Evolutionary conservation across 2,888 invertebrate genomes (phyloP).

Genomic region (Ormyrus thymus): DNA sequence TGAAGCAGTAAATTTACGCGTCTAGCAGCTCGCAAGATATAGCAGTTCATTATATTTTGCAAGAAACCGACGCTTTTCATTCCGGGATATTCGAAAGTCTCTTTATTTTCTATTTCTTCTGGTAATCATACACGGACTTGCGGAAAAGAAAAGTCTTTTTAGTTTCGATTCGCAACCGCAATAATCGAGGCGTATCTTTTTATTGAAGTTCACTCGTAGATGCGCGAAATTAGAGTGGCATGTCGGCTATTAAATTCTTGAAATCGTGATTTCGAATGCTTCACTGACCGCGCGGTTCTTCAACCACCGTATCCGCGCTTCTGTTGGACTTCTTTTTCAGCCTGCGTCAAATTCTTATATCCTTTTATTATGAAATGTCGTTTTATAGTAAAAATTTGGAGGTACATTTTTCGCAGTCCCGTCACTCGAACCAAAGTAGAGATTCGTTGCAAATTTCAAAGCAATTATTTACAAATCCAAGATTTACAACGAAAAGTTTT

Average conservation of each 20-base stretch:
- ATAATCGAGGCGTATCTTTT: neutral
- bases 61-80: neutral
- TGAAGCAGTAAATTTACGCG: constrained; percentile 11
- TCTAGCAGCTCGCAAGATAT: neutral
- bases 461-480: too few relatives aligned
- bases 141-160: too few relatives aligned
- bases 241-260: neutral
- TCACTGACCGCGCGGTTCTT: constrained; percentile 6
- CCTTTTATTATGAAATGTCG: too few relatives aligned
- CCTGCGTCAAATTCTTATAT: too few relatives aligned
- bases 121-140: neutral
- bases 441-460: too few relatives aligned
- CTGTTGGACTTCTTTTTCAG: too few relatives aligned
- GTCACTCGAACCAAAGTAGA: too few relatives aligned
- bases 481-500: too few relatives aligned
- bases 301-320: neutral
- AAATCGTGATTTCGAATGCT: neutral
- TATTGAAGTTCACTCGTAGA: neutral
- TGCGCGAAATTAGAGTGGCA: too few relatives aligned
- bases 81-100: neutral
- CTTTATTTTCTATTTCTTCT: neutral
- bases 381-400: too few relatives aligned
- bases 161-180: too few relatives aligned
- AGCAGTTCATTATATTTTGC: neutral
- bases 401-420: too few relatives aligned